phyloP scores from a whole-genome alignment of 2,888 invertebrate species.

The Heterodera filipjevi region DNA sequence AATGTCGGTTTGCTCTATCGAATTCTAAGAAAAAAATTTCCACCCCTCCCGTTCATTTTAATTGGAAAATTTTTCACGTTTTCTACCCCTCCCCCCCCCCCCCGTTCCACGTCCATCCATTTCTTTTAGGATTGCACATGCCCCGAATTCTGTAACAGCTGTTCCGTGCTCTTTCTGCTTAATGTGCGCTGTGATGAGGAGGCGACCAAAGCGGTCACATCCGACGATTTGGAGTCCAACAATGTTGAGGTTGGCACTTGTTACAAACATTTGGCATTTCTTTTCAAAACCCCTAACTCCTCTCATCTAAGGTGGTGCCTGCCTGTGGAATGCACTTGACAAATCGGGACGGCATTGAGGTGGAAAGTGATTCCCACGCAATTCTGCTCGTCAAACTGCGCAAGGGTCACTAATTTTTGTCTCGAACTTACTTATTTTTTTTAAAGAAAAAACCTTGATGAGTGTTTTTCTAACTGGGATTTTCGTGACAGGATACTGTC shows the following conservation, averaged over 20 bases:
- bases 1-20: not conserved
- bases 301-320: conserved; percentile 42
- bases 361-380: conserved; percentile 66
- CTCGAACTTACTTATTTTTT: too few species aligned
- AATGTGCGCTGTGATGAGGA: conserved; percentile 94
- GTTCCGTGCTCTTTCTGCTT: conserved; percentile 94
- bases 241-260: conserved; percentile 26
- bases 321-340: conserved; percentile 46
- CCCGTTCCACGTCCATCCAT: conserved; percentile 25
- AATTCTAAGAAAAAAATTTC: too few species aligned
- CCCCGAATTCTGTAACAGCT: conserved; percentile 93
- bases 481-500: too few species aligned
- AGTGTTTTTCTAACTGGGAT: too few species aligned
- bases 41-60: too few species aligned
- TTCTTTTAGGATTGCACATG: conserved; percentile 84
- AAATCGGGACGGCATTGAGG: conserved; percentile 34
- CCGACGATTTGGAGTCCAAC: conserved; percentile 77
- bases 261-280: not conserved
- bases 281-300: not conserved
- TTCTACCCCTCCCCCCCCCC: too few species aligned
- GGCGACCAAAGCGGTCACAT: conserved; percentile 91
- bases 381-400: conserved; percentile 77
- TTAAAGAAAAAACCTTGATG: too few species aligned
- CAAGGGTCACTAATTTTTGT: too few species aligned
- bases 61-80: too few species aligned